Conservation (phyloP, 1,140 invertebrate species). For the Tribolium castaneum region DNA sequence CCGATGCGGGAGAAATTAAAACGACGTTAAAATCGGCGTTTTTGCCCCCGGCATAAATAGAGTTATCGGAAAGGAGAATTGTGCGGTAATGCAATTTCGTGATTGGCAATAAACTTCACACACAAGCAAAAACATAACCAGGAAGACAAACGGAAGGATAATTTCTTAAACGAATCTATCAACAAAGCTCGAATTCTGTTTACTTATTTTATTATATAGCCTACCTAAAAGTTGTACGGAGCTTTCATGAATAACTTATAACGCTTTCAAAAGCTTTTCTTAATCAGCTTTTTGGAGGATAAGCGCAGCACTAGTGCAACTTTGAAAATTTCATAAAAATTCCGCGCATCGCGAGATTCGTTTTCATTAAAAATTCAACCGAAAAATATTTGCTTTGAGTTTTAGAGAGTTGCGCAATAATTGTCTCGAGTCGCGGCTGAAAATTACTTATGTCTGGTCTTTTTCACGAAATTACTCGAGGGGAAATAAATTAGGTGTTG, state of each 20-base stretch:
- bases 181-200: constrained; percentile 28
- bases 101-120: constrained; percentile 14
- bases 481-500: constrained; percentile 24
- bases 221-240: constrained; percentile 8
- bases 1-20: background rate
- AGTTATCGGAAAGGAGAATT: background rate
- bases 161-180: constrained; percentile 32
- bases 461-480: background rate
- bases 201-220: constrained; percentile 29
- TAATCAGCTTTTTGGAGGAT: constrained; percentile 31
- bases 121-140: constrained; percentile 11
- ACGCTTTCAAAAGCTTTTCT: constrained; percentile 32
- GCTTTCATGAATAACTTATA: constrained; percentile 28
- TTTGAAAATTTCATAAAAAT: constrained; percentile 32
- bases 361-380: constrained; percentile 30
- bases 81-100: background rate
- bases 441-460: constrained; percentile 23
- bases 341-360: background rate
- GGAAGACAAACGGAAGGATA: constrained; percentile 22
- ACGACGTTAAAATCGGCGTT: background rate
- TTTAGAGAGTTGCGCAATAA: constrained; percentile 22
- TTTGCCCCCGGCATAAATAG: background rate
- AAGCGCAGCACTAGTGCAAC: constrained; percentile 6
- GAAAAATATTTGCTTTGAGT: constrained; percentile 25
- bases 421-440: background rate